A percentile compares a stretch with the other conserved stretches of the same genome.
phyloP scores from a whole-genome alignment of 2,888 invertebrate genomes.

The Chrysodeixis includens region DNA sequence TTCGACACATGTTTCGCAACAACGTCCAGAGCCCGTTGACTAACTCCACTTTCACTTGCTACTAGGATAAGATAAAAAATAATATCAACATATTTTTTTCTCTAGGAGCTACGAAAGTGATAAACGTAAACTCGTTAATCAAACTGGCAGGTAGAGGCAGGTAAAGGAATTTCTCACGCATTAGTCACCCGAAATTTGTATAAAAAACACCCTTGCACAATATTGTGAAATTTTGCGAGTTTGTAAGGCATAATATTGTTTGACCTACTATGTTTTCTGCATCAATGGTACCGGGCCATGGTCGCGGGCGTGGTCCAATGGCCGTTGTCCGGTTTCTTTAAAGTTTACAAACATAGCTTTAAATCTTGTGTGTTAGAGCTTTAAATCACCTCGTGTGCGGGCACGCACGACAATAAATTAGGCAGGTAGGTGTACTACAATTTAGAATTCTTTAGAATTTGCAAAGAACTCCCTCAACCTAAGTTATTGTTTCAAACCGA shows the following conservation, averaged over 20 bases:
- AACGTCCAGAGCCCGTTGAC: slow-evolving; percentile 55
- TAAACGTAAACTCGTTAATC: background rate
- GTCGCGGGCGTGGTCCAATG: slow-evolving; percentile 28
- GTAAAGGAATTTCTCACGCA: slow-evolving; percentile 36
- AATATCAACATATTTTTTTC: slow-evolving; percentile 11
- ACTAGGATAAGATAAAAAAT: slow-evolving; percentile 29
- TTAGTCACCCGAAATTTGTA: slow-evolving; percentile 40
- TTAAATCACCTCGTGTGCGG: slow-evolving; percentile 63
- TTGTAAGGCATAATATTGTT: slow-evolving; percentile 25
- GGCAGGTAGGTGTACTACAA: slow-evolving; percentile 58
- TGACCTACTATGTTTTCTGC: slow-evolving; percentile 27
- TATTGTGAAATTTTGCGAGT: slow-evolving; percentile 27
- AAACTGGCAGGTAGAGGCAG: background rate
- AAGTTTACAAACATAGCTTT: slow-evolving; percentile 60
- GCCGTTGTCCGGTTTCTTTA: slow-evolving; percentile 45
- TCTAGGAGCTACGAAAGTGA: slow-evolving; percentile 22
- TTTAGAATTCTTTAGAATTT: slow-evolving; percentile 54
- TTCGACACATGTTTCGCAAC: slow-evolving; percentile 67
- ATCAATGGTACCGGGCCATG: slow-evolving; percentile 26
- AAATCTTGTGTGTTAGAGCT: slow-evolving; percentile 62
- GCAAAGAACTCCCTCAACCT: slow-evolving; percentile 48
- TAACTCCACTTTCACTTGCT: slow-evolving; percentile 64
- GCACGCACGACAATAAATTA: slow-evolving; percentile 64
- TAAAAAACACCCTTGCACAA: slow-evolving; percentile 27
- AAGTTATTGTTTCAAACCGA: slow-evolving; percentile 63